These are phyloP conservation scores for Drosophila subquinaria DNA, from an alignment of 2,888 invertebrate species.

Conservation along the genomic window DNA sequence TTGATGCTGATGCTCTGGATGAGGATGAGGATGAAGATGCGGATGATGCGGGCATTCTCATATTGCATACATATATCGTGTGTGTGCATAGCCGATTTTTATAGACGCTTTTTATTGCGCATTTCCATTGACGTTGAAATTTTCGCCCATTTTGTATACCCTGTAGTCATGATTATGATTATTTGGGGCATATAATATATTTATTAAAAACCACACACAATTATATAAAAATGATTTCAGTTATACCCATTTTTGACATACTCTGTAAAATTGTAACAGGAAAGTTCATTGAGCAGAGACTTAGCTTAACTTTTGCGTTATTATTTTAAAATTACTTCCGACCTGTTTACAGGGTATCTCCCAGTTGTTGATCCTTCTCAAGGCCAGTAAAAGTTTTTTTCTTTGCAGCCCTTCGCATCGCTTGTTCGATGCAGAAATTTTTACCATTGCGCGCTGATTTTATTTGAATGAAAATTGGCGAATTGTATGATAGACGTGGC, in stretches of 20 bases:
- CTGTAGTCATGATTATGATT: neutral
- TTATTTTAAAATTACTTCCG: neutral
- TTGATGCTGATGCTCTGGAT: slow-evolving; percentile 2
- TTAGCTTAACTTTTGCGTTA: neutral
- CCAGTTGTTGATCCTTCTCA: neutral
- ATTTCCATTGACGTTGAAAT: slow-evolving; percentile 80
- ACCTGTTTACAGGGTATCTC: neutral
- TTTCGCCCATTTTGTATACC: slow-evolving; percentile 58
- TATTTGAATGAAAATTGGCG: slow-evolving; percentile 80
- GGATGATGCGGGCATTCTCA: slow-evolving; percentile 51
- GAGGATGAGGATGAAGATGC: neutral
- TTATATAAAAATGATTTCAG: neutral
- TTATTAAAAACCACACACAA: neutral
- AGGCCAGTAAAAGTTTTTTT: slow-evolving; percentile 4
- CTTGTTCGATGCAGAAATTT: slow-evolving; percentile 29
- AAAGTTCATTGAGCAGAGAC: neutral
- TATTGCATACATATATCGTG: slow-evolving; percentile 54
- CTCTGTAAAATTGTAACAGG: neutral
- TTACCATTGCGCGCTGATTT: slow-evolving; percentile 67
- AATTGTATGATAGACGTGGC: slow-evolving; percentile 77
- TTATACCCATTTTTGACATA: neutral
- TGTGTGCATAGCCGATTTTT: slow-evolving; percentile 75
- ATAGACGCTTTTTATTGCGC: slow-evolving; percentile 81
- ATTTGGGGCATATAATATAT: neutral
- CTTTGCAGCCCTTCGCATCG: slow-evolving; percentile 19